Percentiles rank a stretch among this genome's conserved stretches.
Evolutionary conservation across 2,888 invertebrate species (phyloP).

Genomic region (Chymomyza caudatula): DNA sequence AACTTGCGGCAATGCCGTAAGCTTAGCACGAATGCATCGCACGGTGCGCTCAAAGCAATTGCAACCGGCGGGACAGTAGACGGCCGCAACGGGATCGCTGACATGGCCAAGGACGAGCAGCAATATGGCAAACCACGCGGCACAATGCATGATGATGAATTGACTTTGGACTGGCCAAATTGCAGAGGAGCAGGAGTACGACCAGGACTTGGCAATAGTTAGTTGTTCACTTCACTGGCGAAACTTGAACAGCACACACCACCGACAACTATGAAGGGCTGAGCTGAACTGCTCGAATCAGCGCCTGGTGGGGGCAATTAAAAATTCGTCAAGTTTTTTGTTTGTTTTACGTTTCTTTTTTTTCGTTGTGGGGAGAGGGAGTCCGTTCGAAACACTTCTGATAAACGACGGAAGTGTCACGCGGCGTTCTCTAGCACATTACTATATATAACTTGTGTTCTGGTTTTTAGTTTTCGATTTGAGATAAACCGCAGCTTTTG

Average conservation of each 20-base stretch:
- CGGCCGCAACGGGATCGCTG: constrained; percentile 30
- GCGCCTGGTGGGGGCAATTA: constrained; percentile 10
- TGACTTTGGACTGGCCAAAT: background rate
- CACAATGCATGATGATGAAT: background rate
- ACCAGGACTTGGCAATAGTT: background rate
- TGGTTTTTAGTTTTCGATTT: background rate
- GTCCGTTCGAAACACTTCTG: background rate
- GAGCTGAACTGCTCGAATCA: background rate
- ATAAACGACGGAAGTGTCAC: constrained; percentile 1
- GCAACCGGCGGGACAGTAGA: constrained; percentile 72
- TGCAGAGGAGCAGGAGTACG: background rate
- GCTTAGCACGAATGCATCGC: constrained; percentile 73
- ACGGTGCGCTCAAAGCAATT: constrained; percentile 72
- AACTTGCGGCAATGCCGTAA: constrained; percentile 67
- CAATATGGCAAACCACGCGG: constrained; percentile 3
- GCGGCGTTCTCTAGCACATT: background rate
- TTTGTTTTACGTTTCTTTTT: background rate
- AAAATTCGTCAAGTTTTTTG: constrained; percentile 8
- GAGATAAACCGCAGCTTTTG: background rate
- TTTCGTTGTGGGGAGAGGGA: background rate
- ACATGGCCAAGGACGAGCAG: constrained; percentile 19
- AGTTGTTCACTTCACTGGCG: background rate
- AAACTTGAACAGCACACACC: background rate
- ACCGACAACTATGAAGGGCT: background rate
- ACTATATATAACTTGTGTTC: background rate